Evolutionary conservation across 2,113 vertebrate species (phyloP).

Genomic region (Eudyptes chrysolophus): DNA sequence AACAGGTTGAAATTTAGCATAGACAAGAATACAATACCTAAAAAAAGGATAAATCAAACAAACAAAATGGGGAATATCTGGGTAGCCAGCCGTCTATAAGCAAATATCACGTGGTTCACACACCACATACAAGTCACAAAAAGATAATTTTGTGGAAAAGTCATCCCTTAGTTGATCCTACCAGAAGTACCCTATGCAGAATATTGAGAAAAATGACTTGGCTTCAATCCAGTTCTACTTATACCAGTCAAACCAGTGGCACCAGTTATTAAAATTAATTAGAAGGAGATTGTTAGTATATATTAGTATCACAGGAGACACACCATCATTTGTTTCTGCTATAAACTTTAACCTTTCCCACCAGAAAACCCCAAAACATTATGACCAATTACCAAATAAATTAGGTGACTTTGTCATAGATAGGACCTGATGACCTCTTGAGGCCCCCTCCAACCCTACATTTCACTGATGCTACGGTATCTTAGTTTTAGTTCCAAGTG

Average conservation of each 20-base stretch:
- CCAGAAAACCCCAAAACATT: not conserved
- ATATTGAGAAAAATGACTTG: not conserved
- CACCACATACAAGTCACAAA: not conserved
- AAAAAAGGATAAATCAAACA: not conserved
- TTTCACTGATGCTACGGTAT: not conserved
- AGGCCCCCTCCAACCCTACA: not conserved
- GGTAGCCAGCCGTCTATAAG: not conserved
- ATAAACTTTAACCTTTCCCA: not conserved
- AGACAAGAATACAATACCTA: not conserved
- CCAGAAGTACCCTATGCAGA: not conserved
- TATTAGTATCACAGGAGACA: not conserved
- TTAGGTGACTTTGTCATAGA: not conserved
- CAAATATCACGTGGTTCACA: not conserved
- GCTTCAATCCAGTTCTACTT: not conserved
- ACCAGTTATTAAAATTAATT: not conserved
- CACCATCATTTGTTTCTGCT: not conserved
- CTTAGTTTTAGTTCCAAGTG: not conserved
- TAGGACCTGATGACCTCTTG: not conserved
- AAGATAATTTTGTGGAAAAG: not conserved
- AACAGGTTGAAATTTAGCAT: not conserved
- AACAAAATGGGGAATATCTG: not conserved
- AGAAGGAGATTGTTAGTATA: not conserved
- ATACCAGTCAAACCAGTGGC: not conserved
- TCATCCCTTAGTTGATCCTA: not conserved
- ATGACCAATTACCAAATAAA: not conserved